Evolutionary conservation across 1,140 invertebrate species (phyloP).

Genomic region (Papilio machaon): DNA sequence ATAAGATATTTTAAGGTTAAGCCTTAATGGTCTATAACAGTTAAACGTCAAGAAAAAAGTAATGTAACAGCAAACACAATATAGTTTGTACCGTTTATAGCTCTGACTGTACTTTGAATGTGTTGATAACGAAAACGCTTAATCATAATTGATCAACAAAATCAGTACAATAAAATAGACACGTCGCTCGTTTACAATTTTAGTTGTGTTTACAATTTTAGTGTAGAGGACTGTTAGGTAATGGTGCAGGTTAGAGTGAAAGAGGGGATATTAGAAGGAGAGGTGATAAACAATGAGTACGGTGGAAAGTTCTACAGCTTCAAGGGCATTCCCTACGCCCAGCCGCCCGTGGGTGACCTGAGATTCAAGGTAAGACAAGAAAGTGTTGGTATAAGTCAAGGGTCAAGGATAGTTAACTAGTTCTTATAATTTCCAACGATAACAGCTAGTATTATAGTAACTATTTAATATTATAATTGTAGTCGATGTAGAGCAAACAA

Average conservation of each 20-base stretch:
- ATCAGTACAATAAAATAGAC: neutral
- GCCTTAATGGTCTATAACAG: too few relatives aligned
- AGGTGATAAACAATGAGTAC: constrained; percentile 10
- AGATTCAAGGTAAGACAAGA: constrained; percentile 28
- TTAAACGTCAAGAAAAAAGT: neutral
- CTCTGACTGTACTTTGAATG: neutral
- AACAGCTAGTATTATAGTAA: neutral
- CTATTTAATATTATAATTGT: neutral
- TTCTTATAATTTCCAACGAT: neutral
- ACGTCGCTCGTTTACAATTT: neutral
- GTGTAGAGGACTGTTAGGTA: neutral
- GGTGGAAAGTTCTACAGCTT: constrained; percentile 37
- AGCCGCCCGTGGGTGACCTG: constrained; percentile 36
- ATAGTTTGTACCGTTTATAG: neutral
- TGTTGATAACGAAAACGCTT: neutral
- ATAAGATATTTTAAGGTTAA: too few relatives aligned
- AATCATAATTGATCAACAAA: neutral
- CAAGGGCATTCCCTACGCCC: constrained; percentile 41
- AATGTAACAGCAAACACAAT: neutral
- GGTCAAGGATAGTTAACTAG: neutral
- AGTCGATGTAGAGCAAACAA: neutral
- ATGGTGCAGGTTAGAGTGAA: constrained; percentile 31
- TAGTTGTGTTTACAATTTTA: neutral
- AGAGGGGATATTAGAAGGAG: constrained; percentile 35
- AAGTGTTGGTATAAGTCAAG: neutral